Conservation (phyloP, 2,797 vertebrate genomes). For the Myotis daubentonii region DNA sequence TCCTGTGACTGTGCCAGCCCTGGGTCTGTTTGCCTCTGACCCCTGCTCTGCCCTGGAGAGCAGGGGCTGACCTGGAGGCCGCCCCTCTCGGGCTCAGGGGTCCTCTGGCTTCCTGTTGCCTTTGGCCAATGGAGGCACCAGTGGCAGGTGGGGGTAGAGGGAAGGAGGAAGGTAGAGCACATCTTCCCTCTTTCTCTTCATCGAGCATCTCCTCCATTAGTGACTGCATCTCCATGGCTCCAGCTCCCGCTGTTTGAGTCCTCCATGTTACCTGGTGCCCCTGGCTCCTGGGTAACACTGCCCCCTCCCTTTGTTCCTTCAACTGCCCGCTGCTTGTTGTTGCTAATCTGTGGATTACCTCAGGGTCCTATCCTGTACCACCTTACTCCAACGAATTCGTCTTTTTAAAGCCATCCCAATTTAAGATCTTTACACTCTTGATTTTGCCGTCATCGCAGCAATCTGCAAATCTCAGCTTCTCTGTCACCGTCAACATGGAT, state of each 20-base stretch:
- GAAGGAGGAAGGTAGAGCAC: background rate
- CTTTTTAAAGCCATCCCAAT: background rate
- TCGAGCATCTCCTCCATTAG: background rate
- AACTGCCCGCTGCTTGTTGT: background rate
- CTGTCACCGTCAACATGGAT: background rate
- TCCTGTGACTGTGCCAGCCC: background rate
- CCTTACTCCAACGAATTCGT: background rate
- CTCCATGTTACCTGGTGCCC: background rate
- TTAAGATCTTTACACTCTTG: background rate
- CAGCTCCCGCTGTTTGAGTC: background rate
- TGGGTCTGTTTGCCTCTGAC: background rate
- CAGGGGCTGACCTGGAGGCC: background rate
- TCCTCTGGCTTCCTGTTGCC: background rate
- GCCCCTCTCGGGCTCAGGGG: background rate
- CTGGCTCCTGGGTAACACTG: background rate
- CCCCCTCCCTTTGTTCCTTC: background rate
- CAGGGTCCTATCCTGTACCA: background rate
- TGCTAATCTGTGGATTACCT: background rate
- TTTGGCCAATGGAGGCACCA: background rate
- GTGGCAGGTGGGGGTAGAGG: background rate
- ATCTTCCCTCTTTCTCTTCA: background rate
- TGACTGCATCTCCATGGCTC: background rate
- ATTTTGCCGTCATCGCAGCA: background rate
- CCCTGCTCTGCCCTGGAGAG: background rate
- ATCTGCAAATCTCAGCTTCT: background rate